phyloP scores from a whole-genome alignment of 2,797 vertebrate species.

The Cichlasoma orientale region DNA sequence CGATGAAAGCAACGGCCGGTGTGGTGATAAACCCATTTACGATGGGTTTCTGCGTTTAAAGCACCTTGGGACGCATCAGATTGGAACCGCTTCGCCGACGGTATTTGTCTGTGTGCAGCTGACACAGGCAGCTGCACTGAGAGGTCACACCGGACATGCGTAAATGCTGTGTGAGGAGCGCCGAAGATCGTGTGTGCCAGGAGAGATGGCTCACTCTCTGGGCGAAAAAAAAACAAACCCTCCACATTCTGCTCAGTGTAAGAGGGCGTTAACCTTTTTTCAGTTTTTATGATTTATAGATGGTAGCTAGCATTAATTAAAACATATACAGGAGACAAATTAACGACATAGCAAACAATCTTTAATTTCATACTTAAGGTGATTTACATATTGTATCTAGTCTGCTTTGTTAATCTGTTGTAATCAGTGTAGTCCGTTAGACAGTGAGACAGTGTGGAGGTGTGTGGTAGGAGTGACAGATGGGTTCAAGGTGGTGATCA shows the following conservation, averaged over 20 bases:
- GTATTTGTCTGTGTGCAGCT: slow-evolving; percentile 22
- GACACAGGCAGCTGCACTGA: slow-evolving; percentile 48
- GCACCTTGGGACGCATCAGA: background rate
- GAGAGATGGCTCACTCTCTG: background rate
- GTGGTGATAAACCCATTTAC: slow-evolving; percentile 73
- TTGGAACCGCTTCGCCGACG: fast-evolving
- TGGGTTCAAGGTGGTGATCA: background rate
- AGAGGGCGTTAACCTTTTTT: background rate
- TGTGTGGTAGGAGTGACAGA: background rate
- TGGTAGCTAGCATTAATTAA: background rate
- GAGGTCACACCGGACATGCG: slow-evolving; percentile 50
- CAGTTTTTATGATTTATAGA: background rate
- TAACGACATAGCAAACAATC: background rate
- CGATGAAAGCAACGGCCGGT: slow-evolving; percentile 13
- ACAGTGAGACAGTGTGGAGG: background rate
- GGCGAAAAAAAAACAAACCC: background rate
- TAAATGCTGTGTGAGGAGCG: slow-evolving; percentile 17
- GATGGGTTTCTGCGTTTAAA: slow-evolving; percentile 15
- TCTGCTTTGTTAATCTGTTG: background rate
- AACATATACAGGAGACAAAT: background rate
- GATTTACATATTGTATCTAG: too few relatives aligned
- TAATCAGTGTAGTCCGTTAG: background rate
- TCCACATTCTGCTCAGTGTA: background rate
- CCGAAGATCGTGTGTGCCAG: slow-evolving; percentile 25
- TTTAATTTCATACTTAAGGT: background rate